Evolutionary conservation across 2,113 vertebrate species (phyloP), one percentile per base, ranked within the genome.

Genomic region (Australoheros scitulus): DNA sequence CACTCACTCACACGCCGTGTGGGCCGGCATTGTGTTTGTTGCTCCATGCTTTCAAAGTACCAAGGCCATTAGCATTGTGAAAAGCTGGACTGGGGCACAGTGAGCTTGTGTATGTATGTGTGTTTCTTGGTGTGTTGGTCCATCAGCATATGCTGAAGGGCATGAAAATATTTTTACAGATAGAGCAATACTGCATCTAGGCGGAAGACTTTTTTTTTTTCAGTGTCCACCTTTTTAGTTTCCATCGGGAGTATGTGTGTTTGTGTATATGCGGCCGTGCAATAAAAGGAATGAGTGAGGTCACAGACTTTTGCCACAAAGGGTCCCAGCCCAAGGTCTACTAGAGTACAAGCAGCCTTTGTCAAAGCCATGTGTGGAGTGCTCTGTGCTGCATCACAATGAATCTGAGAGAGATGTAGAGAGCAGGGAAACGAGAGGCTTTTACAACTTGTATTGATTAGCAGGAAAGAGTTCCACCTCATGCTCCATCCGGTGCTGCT

Each of bases 311-410:
- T 75, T 15, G 70, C 88, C 87, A 92, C 90, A 94, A 93, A 94
- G 87, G 92, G 92, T 88, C 86, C 76, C 81, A 80, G 90, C 88
- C 87, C 90, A 94, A 92, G 92, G 89, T 91, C 90, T 90, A 88
- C 84, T 83, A 78, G 89, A 91, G 90, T 84, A 95, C 92, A 95
- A 91, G 88, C 60, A 86, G 91, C 76, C 93, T 94, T 95, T 95
- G 93, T 94, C 80, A 80, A 68, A 80, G 82, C 91, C 78, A 78
- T 93, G 94, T 93, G 91, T 92, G 90, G 90, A 89, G 82, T 15
- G 88, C 86, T 92, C 92, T 93, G 92, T 93, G 91, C 89, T 85
- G 89, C 93, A 93, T 90, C 81, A 93, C 94, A 93, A 94, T 95
- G 89, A 92, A 91, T 90, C 83, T 60, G 79, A 88, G 85, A 85